phyloP scores from a whole-genome alignment of 2,113 vertebrate species.

The Pelusios castaneus region DNA sequence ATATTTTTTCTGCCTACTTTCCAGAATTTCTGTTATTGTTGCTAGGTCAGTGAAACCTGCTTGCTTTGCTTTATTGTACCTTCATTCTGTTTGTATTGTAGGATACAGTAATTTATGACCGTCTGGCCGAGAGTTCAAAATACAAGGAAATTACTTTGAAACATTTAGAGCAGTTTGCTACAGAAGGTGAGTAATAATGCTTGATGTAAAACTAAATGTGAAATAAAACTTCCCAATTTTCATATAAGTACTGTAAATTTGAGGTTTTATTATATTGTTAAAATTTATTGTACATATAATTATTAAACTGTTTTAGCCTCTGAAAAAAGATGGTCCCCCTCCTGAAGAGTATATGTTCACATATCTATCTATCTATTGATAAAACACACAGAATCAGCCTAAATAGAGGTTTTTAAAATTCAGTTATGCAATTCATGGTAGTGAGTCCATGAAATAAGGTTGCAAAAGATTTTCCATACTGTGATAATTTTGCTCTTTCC shows the following conservation, averaged over 20 bases:
- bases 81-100: conserved; percentile 72
- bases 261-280: background rate
- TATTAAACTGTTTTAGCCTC: background rate
- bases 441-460: background rate
- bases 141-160: conserved; percentile 99
- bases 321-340: background rate
- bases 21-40: background rate
- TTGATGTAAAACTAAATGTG: background rate
- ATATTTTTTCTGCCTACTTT: conserved; percentile 9
- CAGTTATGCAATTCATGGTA: background rate
- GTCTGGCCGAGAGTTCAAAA: conserved; percentile 94
- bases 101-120: conserved; percentile 98
- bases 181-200: conserved; percentile 85
- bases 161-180: conserved; percentile 98
- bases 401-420: background rate
- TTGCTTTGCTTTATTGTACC: background rate
- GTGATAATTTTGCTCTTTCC: background rate
- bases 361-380: background rate
- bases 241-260: background rate
- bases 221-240: background rate
- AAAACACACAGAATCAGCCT: background rate
- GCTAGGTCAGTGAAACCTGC: background rate
- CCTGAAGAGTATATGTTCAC: background rate
- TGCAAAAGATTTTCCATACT: background rate
- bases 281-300: background rate